Base-by-base conservation (phyloP, 2,888 invertebrate genomes). In the Tipula vernalis region DNA sequence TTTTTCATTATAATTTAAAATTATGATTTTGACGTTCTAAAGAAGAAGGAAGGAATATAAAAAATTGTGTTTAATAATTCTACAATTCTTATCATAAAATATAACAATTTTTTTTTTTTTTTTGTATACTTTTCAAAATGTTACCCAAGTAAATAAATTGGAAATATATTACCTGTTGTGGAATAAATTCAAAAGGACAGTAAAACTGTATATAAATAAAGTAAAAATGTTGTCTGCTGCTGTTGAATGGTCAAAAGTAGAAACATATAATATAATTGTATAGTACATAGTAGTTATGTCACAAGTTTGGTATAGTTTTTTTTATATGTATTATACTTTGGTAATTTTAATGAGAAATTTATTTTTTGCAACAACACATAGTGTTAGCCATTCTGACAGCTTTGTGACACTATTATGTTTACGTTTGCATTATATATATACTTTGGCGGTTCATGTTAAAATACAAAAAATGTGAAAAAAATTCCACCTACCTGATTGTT, bases 401-500 rank as follows among this genome's bases (percentile, higher is more conserved):
- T 39, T 39, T 6, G 39, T 3, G 5, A 28, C 28, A 28, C 28
- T 28, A 28, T 28, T 28, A 28, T 28, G 28, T 28, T 28, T 28
- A 28, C 28, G 28, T 28, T 28, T 28, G 28, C 28, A n/a, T n/a
- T 28, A 1, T 28, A 28, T 28, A 28, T 28, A 28, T 39, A 6
- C 39, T 39, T 39, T 39, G 39, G 39, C 6, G 39, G 39, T 39
- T 39, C 39, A 39, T 6, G 39, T 39, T 39, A 39, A 39, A 39
- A 39, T 2, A 39, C 1, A 6, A 6, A 39, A 39, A 39, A 39
- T 39, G 39, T 39, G 28, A 28, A 28, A 39, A 39, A 6, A 6
- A 6, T 6, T 44, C 71, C 71, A 88, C 89, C 92, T 92, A 97
- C 98, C 94, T 97, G 96, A 92, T 98, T 98, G 92, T 98, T 98